phyloP scores from a whole-genome alignment of 2,113 vertebrate genomes.

The Pterophyllum scalare region DNA sequence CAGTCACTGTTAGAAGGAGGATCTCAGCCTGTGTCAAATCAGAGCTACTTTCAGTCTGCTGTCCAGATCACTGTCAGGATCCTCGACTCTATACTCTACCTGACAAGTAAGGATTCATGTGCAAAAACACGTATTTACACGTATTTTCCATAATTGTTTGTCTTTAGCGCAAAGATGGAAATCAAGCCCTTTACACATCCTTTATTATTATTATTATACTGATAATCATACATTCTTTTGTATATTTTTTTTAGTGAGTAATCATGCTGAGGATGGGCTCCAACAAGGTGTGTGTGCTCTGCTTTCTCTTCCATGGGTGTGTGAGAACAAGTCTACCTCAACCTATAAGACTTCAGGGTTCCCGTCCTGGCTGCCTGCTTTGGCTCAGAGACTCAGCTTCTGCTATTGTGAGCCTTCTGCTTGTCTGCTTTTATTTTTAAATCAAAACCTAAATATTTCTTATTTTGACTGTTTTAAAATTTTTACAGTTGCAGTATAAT shows the following conservation, averaged over 20 bases:
- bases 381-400: constrained; percentile 83
- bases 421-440: not conserved
- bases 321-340: constrained; percentile 77
- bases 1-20: constrained; percentile 82
- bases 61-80: constrained; percentile 77
- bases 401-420: constrained; percentile 85
- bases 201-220: not conserved
- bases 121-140: not conserved
- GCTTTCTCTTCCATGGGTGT: constrained; percentile 92
- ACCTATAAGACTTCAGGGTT: constrained; percentile 80
- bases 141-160: not conserved
- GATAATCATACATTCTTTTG: not conserved
- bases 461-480: not conserved
- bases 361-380: constrained; percentile 75
- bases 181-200: not conserved
- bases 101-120: constrained; percentile 81
- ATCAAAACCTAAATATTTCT: not conserved
- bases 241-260: constrained; percentile 75
- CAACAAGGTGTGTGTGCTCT: constrained; percentile 84
- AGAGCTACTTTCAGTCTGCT: constrained; percentile 47
- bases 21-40: constrained; percentile 33
- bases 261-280: constrained; percentile 77
- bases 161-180: not conserved
- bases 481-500: not conserved
- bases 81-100: constrained; percentile 89